Percentiles rank a stretch among this genome's conserved stretches.
Conservation (phyloP, 2,888 invertebrate species). For the Scaptomyza flava region DNA sequence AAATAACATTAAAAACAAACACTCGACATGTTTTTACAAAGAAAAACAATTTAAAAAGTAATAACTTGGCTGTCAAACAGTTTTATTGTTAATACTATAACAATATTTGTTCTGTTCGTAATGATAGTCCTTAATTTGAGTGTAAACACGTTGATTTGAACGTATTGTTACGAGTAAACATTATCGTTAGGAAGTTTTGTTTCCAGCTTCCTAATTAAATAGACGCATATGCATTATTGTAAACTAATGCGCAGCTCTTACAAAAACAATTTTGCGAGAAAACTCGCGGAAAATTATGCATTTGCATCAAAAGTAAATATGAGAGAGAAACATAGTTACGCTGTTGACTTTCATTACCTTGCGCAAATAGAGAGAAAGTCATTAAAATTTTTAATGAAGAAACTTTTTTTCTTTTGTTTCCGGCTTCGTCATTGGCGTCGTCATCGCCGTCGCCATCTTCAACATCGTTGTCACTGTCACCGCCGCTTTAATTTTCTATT, state of each 20-base stretch:
- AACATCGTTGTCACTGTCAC: slow-evolving; percentile 27
- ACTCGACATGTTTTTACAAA: background rate
- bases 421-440: slow-evolving; percentile 38
- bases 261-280: slow-evolving; percentile 13
- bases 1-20: slow-evolving; percentile 7
- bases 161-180: background rate
- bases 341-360: slow-evolving; percentile 78
- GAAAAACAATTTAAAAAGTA: background rate
- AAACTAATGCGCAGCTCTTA: slow-evolving; percentile 1
- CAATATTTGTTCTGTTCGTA: background rate
- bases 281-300: slow-evolving; percentile 30
- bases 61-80: background rate
- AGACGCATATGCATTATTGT: background rate
- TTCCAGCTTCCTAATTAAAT: background rate
- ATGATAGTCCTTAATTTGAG: background rate
- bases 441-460: slow-evolving; percentile 6
- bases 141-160: background rate
- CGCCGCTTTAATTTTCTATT: slow-evolving; percentile 70
- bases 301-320: slow-evolving; percentile 54
- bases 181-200: background rate
- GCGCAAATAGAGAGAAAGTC: slow-evolving; percentile 75
- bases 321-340: slow-evolving; percentile 62
- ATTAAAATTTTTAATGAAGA: slow-evolving; percentile 77
- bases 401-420: slow-evolving; percentile 75
- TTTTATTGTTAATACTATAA: background rate